Conservation (phyloP, 2,888 invertebrate genomes). For the Pogonocherus hispidulus region DNA sequence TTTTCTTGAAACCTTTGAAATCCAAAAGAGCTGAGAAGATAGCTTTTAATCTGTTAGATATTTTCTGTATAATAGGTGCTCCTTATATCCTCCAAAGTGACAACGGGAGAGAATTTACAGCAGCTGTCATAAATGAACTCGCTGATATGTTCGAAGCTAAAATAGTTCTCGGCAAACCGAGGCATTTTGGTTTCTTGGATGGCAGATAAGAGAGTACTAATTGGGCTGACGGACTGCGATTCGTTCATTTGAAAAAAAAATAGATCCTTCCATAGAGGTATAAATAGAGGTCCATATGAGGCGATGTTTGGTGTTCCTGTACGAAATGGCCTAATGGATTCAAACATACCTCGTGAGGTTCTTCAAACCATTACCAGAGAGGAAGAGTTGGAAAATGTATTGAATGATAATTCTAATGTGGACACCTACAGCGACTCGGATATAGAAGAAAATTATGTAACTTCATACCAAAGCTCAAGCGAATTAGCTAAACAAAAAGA, state of each 20-base stretch:
- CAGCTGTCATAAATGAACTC: conserved; percentile 37
- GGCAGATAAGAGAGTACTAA: neutral
- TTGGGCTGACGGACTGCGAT: neutral
- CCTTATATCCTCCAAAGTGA: conserved; percentile 59
- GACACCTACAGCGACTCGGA: neutral
- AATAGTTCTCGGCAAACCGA: conserved; percentile 42
- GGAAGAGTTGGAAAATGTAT: neutral
- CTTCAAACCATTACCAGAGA: neutral
- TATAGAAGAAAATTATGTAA: no score
- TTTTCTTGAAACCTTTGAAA: conserved; percentile 57
- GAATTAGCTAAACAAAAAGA: no score
- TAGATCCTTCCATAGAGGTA: neutral
- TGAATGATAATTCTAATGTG: conserved; percentile 1
- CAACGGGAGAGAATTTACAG: conserved; percentile 47
- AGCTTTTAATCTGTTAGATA: conserved; percentile 53
- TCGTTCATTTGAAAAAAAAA: neutral
- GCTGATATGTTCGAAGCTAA: conserved; percentile 41
- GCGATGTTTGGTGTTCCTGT: neutral
- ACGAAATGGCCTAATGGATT: neutral
- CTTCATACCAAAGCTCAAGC: no score
- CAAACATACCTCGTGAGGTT: neutral
- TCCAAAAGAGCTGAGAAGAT: conserved; percentile 60
- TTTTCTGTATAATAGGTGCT: conserved; percentile 62
- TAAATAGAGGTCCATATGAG: neutral
- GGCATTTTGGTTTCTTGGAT: conserved; percentile 33